These are phyloP conservation scores for Sebastes umbrosus DNA, from an alignment of 2,797 vertebrate genomes.

Conservation along the genomic window DNA sequence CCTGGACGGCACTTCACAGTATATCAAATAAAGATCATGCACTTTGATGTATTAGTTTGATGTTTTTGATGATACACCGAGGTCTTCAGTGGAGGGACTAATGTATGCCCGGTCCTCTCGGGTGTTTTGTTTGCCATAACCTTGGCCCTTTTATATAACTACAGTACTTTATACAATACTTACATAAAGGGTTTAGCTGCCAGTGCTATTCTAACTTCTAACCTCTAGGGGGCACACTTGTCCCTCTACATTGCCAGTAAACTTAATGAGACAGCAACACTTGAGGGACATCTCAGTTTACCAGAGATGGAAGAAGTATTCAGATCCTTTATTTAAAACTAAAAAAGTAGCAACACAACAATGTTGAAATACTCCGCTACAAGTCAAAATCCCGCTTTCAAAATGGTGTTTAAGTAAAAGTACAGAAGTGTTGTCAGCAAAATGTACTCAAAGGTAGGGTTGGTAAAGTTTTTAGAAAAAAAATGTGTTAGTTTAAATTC, in stretches of 20 bases:
- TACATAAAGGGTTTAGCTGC: background rate
- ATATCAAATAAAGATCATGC: conserved; percentile 71
- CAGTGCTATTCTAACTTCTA: background rate
- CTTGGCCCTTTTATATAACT: background rate
- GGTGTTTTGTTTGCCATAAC: background rate
- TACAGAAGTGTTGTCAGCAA: too few species aligned
- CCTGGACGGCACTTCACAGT: conserved; percentile 44
- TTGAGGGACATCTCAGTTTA: background rate
- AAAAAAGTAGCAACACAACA: too few species aligned
- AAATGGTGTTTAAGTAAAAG: background rate
- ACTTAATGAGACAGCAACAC: background rate
- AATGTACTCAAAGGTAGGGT: too few species aligned
- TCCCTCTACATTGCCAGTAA: background rate
- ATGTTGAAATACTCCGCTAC: too few species aligned
- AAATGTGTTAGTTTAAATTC: too few species aligned
- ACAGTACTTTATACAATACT: background rate
- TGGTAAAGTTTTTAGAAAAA: fast-evolving
- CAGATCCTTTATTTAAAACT: background rate
- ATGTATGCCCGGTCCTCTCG: background rate
- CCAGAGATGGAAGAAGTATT: background rate
- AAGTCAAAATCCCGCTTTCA: background rate
- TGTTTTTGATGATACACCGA: background rate
- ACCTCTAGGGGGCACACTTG: conserved; percentile 29
- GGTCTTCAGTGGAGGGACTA: background rate
- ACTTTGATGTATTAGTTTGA: conserved; percentile 47